Conservation (phyloP, 2,113 vertebrate species). For the Prunella fulvescens region DNA sequence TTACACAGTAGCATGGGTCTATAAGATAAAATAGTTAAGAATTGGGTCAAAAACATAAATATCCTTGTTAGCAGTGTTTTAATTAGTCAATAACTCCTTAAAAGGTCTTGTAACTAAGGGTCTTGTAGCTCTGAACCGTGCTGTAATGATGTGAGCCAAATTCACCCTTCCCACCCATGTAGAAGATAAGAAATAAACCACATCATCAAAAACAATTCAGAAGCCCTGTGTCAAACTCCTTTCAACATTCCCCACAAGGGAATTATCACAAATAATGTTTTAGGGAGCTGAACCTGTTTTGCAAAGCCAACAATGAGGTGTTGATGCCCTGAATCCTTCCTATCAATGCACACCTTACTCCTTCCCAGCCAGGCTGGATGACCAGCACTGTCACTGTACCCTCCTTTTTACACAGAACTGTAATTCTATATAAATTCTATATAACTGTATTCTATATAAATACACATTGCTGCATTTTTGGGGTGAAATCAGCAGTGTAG, state of each 20-base stretch:
- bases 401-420: not conserved
- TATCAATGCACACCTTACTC: rapidly evolving
- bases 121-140: not conserved
- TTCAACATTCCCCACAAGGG: not conserved
- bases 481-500: not conserved
- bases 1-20: not conserved
- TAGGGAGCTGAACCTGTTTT: not conserved
- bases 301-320: not conserved
- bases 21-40: not conserved
- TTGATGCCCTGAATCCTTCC: not conserved
- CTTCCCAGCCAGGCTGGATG: not conserved
- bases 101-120: not conserved
- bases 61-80: not conserved
- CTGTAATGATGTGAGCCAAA: not conserved
- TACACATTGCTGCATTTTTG: too few species aligned
- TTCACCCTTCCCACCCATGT: not conserved
- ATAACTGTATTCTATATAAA: too few species aligned
- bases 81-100: not conserved
- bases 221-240: not conserved
- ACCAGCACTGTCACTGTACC: not conserved
- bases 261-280: not conserved
- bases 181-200: not conserved
- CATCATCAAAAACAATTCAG: not conserved
- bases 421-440: too few species aligned
- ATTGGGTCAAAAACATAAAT: not conserved